Conservation (phyloP, 2,113 vertebrate genomes). For the Dipodomys stephensi region DNA sequence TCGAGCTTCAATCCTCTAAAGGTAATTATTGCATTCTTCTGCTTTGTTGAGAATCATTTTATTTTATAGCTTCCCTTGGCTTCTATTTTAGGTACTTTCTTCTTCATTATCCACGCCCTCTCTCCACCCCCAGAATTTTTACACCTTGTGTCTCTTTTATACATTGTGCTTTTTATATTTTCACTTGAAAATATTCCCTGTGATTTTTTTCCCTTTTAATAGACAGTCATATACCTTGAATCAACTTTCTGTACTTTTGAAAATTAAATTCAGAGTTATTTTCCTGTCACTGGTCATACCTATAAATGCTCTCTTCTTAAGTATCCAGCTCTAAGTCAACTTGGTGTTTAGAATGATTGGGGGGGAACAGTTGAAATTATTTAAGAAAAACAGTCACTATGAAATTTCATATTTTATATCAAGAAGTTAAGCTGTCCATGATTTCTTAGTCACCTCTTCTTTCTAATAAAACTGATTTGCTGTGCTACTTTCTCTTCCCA, state of each 20-base stretch:
- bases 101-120: conserved; percentile 57
- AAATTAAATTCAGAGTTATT: conserved; percentile 52
- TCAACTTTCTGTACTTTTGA: conserved; percentile 10
- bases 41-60: conserved; percentile 71
- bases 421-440: not conserved
- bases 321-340: conserved; percentile 32
- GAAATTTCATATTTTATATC: conserved; percentile 39
- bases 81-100: conserved; percentile 73
- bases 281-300: conserved; percentile 20
- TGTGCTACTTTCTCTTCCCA: not conserved
- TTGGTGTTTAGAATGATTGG: conserved; percentile 38
- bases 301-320: conserved; percentile 56
- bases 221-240: conserved; percentile 44
- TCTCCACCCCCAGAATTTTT: conserved; percentile 68
- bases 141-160: conserved; percentile 65
- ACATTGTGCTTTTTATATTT: conserved; percentile 68
- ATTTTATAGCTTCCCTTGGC: conserved; percentile 63
- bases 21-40: conserved; percentile 76
- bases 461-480: conserved; percentile 23
- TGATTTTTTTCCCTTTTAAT: conserved; percentile 50
- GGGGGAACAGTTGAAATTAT: conserved; percentile 52
- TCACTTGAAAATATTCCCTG: conserved; percentile 63
- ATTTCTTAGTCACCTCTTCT: conserved; percentile 17
- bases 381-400: conserved; percentile 5
- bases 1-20: conserved; percentile 51